Evolutionary conservation across 2,797 vertebrate genomes (phyloP), one percentile per base, ranked within the genome.

Genomic region (Ataeniobius toweri): DNA sequence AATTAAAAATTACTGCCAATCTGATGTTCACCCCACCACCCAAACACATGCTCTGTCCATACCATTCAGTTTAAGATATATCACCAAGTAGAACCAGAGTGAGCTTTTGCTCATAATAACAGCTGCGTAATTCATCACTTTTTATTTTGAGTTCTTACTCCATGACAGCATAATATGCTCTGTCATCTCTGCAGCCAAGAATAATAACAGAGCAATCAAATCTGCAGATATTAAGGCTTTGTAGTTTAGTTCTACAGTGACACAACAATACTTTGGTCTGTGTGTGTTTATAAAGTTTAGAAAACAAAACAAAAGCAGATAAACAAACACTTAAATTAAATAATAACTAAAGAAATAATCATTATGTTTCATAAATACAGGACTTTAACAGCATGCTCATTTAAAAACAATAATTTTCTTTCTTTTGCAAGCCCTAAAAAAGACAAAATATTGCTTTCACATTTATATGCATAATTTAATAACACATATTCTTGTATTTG

Each of bases 1-100:
- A 69, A n/a, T 41, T 69, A 16, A 46, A n/a, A 46, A 69, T 68
- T 46, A 68, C 39, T 68, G 65, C 65, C 65, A 46, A 44, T 69
- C 67, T 46, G 24, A 46, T 26, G n/a, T 44, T 69, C 22, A 41
- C 5, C 9, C 24, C 46, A 7, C 6, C 20, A 22, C 36, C 63
- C 36, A 41, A 41, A 67, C 22, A n/a, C 41, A 46, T 5, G 13
- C 67, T n/a, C 67, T 26, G 41, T n/a, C 67, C 67, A 6, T 24
- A 41, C 67, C 39, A 69, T n/a, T 69, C 67, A 69, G 67, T n/a
- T 44, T 69, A 26, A 46, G 67, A 69, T 46, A 69, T 69, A 69
- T 69, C 13, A n/a, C 41, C 41, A 14, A 46, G 10, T 69, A 69
- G 14, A 69, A 14, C 22, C 67, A 46, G 24, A 69, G 24, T 69